These are phyloP conservation scores for Polydrusus pterygomalis DNA, from an alignment of 2,888 invertebrate genomes.

Conservation along the genomic window DNA sequence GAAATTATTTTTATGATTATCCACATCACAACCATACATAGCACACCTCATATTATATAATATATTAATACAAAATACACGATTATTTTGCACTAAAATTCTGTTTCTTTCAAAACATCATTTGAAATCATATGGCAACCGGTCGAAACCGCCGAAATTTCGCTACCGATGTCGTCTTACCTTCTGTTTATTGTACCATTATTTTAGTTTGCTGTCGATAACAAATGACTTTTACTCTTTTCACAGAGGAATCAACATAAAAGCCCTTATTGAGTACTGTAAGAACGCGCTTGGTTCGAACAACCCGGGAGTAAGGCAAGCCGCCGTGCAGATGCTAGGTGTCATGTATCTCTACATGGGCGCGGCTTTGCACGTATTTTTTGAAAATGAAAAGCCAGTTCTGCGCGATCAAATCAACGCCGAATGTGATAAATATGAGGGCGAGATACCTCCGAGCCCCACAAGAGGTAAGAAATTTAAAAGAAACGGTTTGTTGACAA, in stretches of 20 bases:
- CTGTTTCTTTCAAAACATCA: no score
- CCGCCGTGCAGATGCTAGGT: slow-evolving; percentile 84
- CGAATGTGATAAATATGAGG: slow-evolving; percentile 88
- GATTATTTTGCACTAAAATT: no score
- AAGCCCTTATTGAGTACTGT: slow-evolving; percentile 82
- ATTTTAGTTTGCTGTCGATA: no score
- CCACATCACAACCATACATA: no score
- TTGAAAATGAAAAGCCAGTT: slow-evolving; percentile 91
- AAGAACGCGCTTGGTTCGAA: slow-evolving; percentile 90
- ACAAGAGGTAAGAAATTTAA: slow-evolving; percentile 74
- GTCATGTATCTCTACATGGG: slow-evolving; percentile 90
- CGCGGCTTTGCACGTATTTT: slow-evolving; percentile 82
- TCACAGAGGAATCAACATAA: slow-evolving; percentile 78
- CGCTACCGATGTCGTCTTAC: no score
- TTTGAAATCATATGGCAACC: no score
- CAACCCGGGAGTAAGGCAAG: slow-evolving; percentile 88
- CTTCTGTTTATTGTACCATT: no score
- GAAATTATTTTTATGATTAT: no score
- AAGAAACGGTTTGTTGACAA: not conserved
- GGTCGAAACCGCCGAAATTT: no score
- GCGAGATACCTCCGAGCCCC: slow-evolving; percentile 85
- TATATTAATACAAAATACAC: no score
- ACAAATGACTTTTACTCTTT: not conserved
- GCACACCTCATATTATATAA: no score
- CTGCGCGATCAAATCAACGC: slow-evolving; percentile 88